Percentiles rank a stretch among this genome's conserved stretches.
These are phyloP conservation scores for Lytechinus pictus DNA, from an alignment of 35 echinoderm and acorn worm species.

Conservation along the genomic window DNA sequence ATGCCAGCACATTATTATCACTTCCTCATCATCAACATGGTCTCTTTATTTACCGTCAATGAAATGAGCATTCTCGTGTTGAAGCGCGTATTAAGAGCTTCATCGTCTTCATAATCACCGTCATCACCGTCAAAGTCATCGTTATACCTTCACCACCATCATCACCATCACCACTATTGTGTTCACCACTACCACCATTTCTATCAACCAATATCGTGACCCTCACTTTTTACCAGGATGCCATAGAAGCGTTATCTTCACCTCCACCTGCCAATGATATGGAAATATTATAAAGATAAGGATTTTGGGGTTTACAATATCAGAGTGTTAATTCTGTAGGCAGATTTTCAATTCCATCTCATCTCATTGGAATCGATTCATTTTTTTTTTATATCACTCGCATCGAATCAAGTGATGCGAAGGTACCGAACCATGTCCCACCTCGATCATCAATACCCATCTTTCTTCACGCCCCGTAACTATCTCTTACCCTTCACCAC, in stretches of 20 bases:
- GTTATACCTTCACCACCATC: neutral
- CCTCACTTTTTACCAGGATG: too few species aligned
- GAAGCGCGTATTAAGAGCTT: neutral
- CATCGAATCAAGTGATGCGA: neutral
- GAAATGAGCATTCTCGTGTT: neutral
- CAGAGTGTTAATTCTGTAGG: neutral
- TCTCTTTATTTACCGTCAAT: neutral
- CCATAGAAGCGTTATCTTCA: too few species aligned
- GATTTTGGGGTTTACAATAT: neutral
- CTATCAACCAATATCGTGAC: too few species aligned
- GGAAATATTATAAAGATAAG: too few species aligned
- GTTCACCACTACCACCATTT: neutral
- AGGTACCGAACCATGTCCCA: neutral
- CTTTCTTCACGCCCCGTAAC: neutral
- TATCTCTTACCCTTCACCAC: neutral
- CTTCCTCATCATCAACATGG: too few species aligned
- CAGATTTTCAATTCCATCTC: neutral
- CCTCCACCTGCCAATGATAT: too few species aligned
- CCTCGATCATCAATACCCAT: neutral
- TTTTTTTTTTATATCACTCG: neutral
- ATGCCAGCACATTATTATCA: too few species aligned
- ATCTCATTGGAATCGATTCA: neutral
- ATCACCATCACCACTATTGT: neutral
- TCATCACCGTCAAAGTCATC: neutral
- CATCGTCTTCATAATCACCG: neutral